Base-by-base conservation (phyloP, 37 sponge, comb jelly and placozoan genomes). In the Diacarnus erythraeanus region DNA sequence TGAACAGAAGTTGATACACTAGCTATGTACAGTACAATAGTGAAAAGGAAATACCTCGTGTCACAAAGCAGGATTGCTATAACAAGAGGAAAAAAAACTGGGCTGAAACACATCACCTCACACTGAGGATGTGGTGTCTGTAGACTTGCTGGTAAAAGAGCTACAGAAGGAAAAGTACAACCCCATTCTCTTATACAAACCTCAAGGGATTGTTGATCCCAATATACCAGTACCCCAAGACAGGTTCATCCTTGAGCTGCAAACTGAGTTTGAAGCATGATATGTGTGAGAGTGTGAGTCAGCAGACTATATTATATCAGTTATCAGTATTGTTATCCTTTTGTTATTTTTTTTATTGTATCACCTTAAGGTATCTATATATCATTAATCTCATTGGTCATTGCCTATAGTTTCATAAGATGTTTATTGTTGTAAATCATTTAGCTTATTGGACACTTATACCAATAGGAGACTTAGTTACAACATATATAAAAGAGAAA, bases 181-280 rank as follows among this genome's bases (percentile, higher is more conserved):
- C 26, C 72, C 72, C 2, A 42, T 72, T 23, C 44, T 72, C 2
- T 27, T 72, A 6, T 72, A 72, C 72, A 72, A 72, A 21, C 30
- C 18, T 3, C 72, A 72, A 41, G 25, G 26, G 9, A 29, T 10
- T 9, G 10, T 25, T 42, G 37, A 72, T 21, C 44, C 72, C 8
- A 15, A 4, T 21, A 21, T 33, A 21, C 38, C 69, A 33, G 20
- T 15, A 8, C 30, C 64, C 20, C 9, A 15, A 23, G 64, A 61
- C 5, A 23, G n/a, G 8, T 61, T 61, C 30, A 4, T 61, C 25
- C 64, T 61, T 12, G 64, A 5, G 6, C 38, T 68, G 12, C 69
- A 68, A 37, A 68, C 69, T 25, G 69, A 68, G 38, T 68, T 68
- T 31, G 38, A n/a, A 68, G 38, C 8, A 18, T 12, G 37, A 68